A percentile compares a stretch with the other conserved stretches of the same genome.
Conservation (phyloP, 2,888 invertebrate species). For the Drosophila aldrichi region DNA sequence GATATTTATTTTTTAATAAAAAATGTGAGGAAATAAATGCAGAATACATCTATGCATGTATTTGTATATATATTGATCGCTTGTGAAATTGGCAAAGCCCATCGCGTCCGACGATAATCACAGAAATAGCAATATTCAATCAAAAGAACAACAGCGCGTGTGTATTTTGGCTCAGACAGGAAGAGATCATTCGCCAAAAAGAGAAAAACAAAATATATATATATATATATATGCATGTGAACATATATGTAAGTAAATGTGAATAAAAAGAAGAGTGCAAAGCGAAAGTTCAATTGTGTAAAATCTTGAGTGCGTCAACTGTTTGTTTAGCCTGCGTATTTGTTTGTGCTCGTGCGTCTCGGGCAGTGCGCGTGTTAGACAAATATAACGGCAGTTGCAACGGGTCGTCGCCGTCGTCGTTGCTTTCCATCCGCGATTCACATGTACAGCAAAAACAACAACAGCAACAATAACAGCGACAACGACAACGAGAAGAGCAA, state of each 20-base stretch:
- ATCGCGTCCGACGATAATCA: slow-evolving; percentile 33
- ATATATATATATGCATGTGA: not conserved
- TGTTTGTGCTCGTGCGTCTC: slow-evolving; percentile 20
- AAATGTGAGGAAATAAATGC: slow-evolving; percentile 54
- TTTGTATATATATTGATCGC: slow-evolving; percentile 20
- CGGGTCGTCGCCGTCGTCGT: slow-evolving; percentile 1
- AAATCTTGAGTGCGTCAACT: slow-evolving; percentile 44
- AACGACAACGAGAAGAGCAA: slow-evolving; percentile 18
- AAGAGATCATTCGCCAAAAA: slow-evolving; percentile 69
- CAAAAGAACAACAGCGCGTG: slow-evolving; percentile 61
- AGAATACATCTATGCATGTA: slow-evolving; percentile 18
- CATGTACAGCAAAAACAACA: slow-evolving; percentile 36
- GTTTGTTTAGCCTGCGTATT: slow-evolving; percentile 26
- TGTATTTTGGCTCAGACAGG: slow-evolving; percentile 57
- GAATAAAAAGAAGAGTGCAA: slow-evolving; percentile 71
- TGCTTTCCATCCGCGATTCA: slow-evolving; percentile 18
- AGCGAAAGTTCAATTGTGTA: slow-evolving; percentile 71
- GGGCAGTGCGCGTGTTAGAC: slow-evolving; percentile 29
- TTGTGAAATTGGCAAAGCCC: slow-evolving; percentile 43
- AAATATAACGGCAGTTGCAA: slow-evolving; percentile 54
- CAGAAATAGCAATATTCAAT: slow-evolving; percentile 71
- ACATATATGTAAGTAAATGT: slow-evolving; percentile 29
- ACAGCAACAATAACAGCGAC: slow-evolving; percentile 19
- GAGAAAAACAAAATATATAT: slow-evolving; percentile 22
- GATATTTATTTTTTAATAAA: slow-evolving; percentile 36